Percentiles rank a stretch among this genome's conserved stretches.
phyloP scores from a whole-genome alignment of 2,888 invertebrate species.

The Sarcophaga rosellei region DNA sequence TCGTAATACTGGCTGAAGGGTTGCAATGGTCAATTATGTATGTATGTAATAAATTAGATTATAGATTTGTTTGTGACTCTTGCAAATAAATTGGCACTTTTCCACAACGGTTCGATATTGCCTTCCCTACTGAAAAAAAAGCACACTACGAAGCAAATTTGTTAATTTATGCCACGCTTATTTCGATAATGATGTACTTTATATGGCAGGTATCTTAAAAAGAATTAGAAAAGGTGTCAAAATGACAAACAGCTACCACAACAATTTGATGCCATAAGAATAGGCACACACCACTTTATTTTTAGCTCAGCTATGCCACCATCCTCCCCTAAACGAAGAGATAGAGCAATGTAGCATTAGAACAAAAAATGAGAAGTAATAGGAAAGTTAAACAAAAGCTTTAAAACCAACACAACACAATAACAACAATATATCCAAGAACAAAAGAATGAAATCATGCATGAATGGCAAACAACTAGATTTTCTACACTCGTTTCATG shows the following conservation, averaged over 20 bases:
- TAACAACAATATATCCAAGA: conserved; percentile 16
- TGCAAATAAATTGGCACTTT: too few species aligned
- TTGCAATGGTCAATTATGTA: too few species aligned
- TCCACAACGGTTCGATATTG: too few species aligned
- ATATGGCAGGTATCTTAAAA: neutral
- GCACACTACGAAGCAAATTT: neutral
- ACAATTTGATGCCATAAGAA: conserved; percentile 26
- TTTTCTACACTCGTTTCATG: neutral
- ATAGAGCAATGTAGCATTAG: too few species aligned
- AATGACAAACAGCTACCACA: conserved; percentile 48
- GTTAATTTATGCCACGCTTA: neutral
- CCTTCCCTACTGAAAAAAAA: too few species aligned
- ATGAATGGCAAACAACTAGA: conserved; percentile 17
- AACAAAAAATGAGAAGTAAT: too few species aligned
- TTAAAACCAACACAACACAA: neutral
- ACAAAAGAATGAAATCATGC: conserved; percentile 33
- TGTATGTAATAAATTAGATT: too few species aligned
- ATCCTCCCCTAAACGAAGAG: neutral
- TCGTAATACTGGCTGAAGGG: too few species aligned
- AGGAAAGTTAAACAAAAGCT: conserved; percentile 1
- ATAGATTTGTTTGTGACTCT: too few species aligned
- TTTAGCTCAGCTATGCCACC: neutral
- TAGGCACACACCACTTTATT: conserved; percentile 32
- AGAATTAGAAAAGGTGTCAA: conserved; percentile 10
- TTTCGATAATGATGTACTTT: neutral